Evolutionary conservation across 1,140 invertebrate genomes (phyloP).

Genomic region (Sminthurinus signatus): DNA sequence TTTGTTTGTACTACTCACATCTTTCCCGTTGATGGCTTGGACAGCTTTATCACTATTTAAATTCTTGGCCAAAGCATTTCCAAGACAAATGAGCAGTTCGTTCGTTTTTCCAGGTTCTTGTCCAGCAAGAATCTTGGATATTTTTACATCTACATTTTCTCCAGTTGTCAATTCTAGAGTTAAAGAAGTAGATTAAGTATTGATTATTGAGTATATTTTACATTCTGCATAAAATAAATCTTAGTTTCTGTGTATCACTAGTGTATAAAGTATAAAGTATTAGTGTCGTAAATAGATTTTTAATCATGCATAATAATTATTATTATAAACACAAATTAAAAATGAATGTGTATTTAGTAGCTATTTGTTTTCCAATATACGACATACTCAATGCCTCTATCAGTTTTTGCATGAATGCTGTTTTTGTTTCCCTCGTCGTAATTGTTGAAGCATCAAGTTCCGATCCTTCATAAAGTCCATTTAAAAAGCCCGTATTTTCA

Average conservation of each 20-base stretch:
- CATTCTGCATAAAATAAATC: no score
- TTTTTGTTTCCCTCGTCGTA: slow-evolving; percentile 78
- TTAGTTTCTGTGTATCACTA: no score
- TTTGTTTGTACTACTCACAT: slow-evolving; percentile 14
- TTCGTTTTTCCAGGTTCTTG: slow-evolving; percentile 90
- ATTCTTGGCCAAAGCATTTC: slow-evolving; percentile 49
- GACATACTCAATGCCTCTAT: slow-evolving; percentile 77
- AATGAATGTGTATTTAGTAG: no score
- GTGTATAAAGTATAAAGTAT: no score
- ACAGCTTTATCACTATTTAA: slow-evolving; percentile 25
- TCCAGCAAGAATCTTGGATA: slow-evolving; percentile 87
- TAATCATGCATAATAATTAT: no score
- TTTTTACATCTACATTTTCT: slow-evolving; percentile 62
- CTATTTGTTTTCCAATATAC: no score
- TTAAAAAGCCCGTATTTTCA: slow-evolving; percentile 73
- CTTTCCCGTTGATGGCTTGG: slow-evolving; percentile 33
- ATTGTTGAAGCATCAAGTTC: slow-evolving; percentile 86
- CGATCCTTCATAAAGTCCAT: slow-evolving; percentile 69
- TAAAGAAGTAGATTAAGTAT: no score
- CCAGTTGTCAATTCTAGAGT: slow-evolving; percentile 64
- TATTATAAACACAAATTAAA: no score
- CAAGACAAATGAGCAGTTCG: slow-evolving; percentile 77
- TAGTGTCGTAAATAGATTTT: no score
- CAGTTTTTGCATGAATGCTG: slow-evolving; percentile 81
- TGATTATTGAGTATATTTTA: no score